A percentile compares a stretch with the other conserved stretches of the same genome.
Evolutionary conservation across 2,797 vertebrate genomes (phyloP).

Genomic region (Falco biarmicus): DNA sequence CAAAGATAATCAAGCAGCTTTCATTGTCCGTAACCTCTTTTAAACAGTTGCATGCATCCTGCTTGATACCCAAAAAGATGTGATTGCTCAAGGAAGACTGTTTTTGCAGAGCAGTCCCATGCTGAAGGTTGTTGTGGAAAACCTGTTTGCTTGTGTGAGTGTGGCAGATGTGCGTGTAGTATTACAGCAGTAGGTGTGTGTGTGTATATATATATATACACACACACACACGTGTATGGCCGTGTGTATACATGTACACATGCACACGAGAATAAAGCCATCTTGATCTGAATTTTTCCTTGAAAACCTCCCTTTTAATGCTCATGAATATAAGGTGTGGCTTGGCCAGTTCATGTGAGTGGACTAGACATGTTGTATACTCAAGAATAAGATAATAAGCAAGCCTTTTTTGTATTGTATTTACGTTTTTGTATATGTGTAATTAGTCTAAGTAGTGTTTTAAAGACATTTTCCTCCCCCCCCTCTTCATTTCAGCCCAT

Average conservation of each 20-base stretch:
- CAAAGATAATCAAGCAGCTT: neutral
- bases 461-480: neutral
- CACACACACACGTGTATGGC: accelerated
- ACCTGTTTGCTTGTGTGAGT: neutral
- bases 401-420: neutral
- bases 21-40: neutral
- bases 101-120: neutral
- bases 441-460: neutral
- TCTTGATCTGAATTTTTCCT: neutral
- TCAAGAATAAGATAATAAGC: neutral
- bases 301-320: neutral
- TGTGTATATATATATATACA: too few species aligned
- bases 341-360: neutral
- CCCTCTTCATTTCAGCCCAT: conserved; percentile 85
- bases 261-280: accelerated
- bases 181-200: neutral
- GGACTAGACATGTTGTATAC: neutral
- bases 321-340: neutral
- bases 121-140: neutral
- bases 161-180: neutral
- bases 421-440: neutral
- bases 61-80: neutral
- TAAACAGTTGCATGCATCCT: neutral
- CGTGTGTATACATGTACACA: neutral
- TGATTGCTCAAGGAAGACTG: neutral